Evolutionary conservation across 1,140 invertebrate genomes (phyloP).

Genomic region (Zaprionus davidi): DNA sequence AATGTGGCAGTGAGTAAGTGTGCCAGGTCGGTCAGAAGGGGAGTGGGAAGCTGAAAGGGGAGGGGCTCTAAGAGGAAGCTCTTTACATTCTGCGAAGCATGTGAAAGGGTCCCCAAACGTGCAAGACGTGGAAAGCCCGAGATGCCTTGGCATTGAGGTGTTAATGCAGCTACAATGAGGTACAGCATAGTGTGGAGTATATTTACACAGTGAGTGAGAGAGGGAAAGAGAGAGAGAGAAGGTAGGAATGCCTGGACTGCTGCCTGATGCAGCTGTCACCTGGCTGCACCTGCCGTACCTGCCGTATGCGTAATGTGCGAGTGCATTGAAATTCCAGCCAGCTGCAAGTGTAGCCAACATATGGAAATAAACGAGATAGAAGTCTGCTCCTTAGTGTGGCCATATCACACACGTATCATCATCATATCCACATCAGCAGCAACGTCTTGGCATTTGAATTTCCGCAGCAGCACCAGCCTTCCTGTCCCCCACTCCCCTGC

Average conservation of each 20-base stretch:
- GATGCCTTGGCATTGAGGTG: slow-evolving; percentile 57
- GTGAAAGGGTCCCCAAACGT: slow-evolving; percentile 58
- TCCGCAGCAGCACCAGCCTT: slow-evolving; percentile 35
- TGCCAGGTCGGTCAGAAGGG: not conserved
- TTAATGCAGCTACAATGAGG: slow-evolving; percentile 54
- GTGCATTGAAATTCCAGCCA: slow-evolving; percentile 56
- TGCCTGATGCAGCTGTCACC: slow-evolving; percentile 55
- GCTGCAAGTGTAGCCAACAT: slow-evolving; percentile 4
- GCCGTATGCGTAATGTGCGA: slow-evolving; percentile 45
- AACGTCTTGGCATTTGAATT: slow-evolving; percentile 76
- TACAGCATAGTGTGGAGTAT: not conserved
- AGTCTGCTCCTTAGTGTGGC: slow-evolving; percentile 29
- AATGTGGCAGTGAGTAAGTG: slow-evolving; percentile 13
- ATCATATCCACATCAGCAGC: slow-evolving; percentile 60
- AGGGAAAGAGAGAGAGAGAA: not conserved
- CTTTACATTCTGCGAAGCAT: slow-evolving; percentile 52
- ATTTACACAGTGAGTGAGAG: not conserved
- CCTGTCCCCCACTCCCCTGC: not conserved
- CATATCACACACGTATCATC: slow-evolving; percentile 52
- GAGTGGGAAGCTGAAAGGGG: not conserved
- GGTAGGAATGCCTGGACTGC: not conserved
- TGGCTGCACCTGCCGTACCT: slow-evolving; percentile 27
- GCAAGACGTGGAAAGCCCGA: slow-evolving; percentile 26
- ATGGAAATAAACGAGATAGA: slow-evolving; percentile 24
- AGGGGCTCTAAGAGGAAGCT: not conserved